Evolutionary conservation across 2,797 vertebrate genomes (phyloP).

Genomic region (Centropyge bicolor): DNA sequence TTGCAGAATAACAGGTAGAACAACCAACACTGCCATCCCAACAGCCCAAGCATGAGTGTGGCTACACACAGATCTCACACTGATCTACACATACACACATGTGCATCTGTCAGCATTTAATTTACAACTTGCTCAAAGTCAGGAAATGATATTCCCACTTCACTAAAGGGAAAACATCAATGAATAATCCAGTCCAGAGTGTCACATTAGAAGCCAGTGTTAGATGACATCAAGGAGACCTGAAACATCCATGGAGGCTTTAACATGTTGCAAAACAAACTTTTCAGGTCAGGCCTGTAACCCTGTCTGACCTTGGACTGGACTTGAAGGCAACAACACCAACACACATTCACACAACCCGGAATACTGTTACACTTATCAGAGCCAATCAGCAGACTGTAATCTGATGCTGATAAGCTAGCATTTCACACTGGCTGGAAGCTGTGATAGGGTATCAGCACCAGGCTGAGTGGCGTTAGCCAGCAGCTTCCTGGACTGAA

Average conservation of each 20-base stretch:
- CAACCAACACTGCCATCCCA: not conserved
- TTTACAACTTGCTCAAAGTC: no score
- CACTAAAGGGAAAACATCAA: not conserved
- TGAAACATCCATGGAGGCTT: not conserved
- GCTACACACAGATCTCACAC: no score
- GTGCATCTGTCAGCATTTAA: no score
- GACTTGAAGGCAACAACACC: constrained; percentile 5
- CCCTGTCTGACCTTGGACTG: constrained; percentile 25
- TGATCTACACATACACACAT: no score
- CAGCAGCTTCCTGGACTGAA: not conserved
- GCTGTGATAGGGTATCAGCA: constrained; percentile 31
- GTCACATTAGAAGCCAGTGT: not conserved
- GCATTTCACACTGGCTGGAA: constrained; percentile 28
- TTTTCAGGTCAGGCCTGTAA: not conserved
- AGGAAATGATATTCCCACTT: not conserved
- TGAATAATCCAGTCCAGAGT: not conserved
- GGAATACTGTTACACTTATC: constrained; percentile 39
- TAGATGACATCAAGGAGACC: not conserved
- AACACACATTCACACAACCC: constrained; percentile 3
- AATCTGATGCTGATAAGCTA: constrained; percentile 46
- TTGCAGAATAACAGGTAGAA: not conserved
- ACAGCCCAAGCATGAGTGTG: no score
- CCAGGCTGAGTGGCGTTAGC: not conserved
- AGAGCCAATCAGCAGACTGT: constrained; percentile 33
- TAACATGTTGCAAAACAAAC: not conserved